Evolutionary conservation across 2,113 vertebrate species (phyloP).

Genomic region (Xiphorhynchus elegans): DNA sequence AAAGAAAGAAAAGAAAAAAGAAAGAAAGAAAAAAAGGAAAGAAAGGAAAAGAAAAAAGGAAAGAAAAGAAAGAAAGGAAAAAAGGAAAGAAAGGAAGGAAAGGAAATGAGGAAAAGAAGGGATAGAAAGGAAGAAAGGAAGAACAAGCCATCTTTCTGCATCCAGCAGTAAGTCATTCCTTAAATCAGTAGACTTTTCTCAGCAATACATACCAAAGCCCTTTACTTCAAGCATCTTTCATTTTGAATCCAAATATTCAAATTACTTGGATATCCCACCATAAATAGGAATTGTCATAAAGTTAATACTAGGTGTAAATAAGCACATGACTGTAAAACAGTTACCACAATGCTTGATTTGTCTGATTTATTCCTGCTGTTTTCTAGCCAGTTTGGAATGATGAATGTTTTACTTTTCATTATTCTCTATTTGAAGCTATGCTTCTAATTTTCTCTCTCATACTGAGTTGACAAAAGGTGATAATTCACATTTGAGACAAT

Average conservation of each 20-base stretch:
- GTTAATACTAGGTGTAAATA: slow-evolving; percentile 67
- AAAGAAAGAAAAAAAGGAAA: too few relatives aligned
- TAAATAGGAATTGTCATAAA: slow-evolving; percentile 63
- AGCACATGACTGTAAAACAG: slow-evolving; percentile 50
- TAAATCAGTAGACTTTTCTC: neutral
- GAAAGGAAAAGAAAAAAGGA: too few relatives aligned
- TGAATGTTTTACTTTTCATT: slow-evolving; percentile 48
- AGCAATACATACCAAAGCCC: neutral
- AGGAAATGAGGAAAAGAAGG: too few relatives aligned
- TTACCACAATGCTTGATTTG: slow-evolving; percentile 47
- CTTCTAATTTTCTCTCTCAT: neutral
- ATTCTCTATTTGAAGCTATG: slow-evolving; percentile 5
- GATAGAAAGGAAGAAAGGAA: neutral
- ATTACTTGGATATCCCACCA: neutral
- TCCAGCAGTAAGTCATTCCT: neutral
- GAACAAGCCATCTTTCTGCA: neutral
- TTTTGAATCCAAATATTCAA: slow-evolving; percentile 42
- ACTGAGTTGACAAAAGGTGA: neutral
- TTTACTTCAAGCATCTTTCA: neutral
- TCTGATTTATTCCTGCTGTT: slow-evolving; percentile 46
- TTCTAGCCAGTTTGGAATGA: slow-evolving; percentile 44
- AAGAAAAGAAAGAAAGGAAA: too few relatives aligned
- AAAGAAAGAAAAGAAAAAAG: too few relatives aligned
- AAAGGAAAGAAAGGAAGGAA: too few relatives aligned
- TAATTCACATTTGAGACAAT: neutral